phyloP scores from a whole-genome alignment of 1,140 invertebrate genomes.

The Teleogryllus occipitalis region DNA sequence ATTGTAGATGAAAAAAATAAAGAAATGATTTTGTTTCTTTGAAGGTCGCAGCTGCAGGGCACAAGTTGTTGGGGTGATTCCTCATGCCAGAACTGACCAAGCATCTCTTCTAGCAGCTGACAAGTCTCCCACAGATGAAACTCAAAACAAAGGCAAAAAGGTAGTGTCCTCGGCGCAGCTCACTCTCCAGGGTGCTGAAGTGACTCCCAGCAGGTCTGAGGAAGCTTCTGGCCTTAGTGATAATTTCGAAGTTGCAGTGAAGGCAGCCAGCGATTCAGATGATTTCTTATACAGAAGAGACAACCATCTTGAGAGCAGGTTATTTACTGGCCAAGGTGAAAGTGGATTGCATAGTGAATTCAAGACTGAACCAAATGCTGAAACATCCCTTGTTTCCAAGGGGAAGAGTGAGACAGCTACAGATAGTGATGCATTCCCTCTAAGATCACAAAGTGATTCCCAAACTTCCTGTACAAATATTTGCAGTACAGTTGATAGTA shows the following conservation, averaged over 20 bases:
- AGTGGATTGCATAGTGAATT: background rate
- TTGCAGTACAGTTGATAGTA: background rate
- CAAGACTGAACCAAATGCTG: background rate
- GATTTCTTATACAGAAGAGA: background rate
- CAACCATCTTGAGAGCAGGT: background rate
- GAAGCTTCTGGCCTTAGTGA: background rate
- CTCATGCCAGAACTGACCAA: background rate
- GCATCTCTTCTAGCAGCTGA: too few species aligned
- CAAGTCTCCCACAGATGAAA: background rate
- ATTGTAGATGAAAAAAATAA: too few species aligned
- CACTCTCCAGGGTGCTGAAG: slow-evolving; percentile 12
- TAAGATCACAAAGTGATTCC: too few species aligned
- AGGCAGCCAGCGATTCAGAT: background rate
- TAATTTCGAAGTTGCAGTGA: background rate
- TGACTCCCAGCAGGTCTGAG: background rate
- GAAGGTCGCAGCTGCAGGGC: background rate
- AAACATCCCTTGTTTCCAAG: background rate
- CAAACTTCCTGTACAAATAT: too few species aligned
- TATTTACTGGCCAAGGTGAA: background rate
- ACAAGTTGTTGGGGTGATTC: background rate
- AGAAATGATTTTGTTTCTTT: background rate
- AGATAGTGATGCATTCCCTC: background rate
- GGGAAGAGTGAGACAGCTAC: background rate
- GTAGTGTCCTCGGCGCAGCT: slow-evolving; percentile 23
- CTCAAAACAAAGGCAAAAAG: slow-evolving; percentile 7